Evolutionary conservation across 2,797 vertebrate species (phyloP).

Genomic region (Coccyzus lansbergi): DNA sequence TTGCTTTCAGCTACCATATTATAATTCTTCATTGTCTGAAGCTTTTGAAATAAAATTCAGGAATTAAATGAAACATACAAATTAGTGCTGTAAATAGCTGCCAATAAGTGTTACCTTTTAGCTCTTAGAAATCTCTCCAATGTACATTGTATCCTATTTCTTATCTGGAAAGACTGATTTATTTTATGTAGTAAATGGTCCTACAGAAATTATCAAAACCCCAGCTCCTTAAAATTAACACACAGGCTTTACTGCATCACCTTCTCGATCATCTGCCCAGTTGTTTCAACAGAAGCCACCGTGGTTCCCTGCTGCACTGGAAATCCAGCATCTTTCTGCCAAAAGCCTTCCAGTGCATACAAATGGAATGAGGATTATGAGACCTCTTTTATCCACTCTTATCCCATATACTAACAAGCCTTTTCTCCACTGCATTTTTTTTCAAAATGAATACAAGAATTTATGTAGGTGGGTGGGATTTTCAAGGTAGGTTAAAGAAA

Average conservation of each 20-base stretch:
- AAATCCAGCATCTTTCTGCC: slow-evolving; percentile 25
- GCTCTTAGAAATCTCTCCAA: neutral
- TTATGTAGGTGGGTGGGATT: slow-evolving; percentile 2
- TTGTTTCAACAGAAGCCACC: neutral
- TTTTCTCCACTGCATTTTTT: slow-evolving; percentile 1
- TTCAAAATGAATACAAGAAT: slow-evolving; percentile 14
- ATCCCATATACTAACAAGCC: slow-evolving; percentile 26
- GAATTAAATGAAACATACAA: slow-evolving; percentile 32
- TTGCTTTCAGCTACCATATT: slow-evolving; percentile 39
- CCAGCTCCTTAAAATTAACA: neutral
- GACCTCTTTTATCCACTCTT: slow-evolving; percentile 1
- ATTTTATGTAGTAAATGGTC: slow-evolving; percentile 1
- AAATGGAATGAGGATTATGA: neutral
- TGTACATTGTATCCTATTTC: neutral
- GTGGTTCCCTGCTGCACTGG: neutral
- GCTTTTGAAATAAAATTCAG: slow-evolving; percentile 60
- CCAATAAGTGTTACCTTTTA: neutral
- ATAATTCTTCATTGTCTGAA: slow-evolving; percentile 36
- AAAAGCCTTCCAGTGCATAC: neutral
- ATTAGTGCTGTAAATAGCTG: slow-evolving; percentile 1
- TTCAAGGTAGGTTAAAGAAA: neutral
- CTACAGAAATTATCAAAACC: neutral
- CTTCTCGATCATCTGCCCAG: slow-evolving; percentile 2
- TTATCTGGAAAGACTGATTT: slow-evolving; percentile 10
- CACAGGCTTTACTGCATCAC: slow-evolving; percentile 2